These are phyloP conservation scores for Scaptomyza montana DNA, from an alignment of 1,140 invertebrate species.

Conservation along the genomic window DNA sequence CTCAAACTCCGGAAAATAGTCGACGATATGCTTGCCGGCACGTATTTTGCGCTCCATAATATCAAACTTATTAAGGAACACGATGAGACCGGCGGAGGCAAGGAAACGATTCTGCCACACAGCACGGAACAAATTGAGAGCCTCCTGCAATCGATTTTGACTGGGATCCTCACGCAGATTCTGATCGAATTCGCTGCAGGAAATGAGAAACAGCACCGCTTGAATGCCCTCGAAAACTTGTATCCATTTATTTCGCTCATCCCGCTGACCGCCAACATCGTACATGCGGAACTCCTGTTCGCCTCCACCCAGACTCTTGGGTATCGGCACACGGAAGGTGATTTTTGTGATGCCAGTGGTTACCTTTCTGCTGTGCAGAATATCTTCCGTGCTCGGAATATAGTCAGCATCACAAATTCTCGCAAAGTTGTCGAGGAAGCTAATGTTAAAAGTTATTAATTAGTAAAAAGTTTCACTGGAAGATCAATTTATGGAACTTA, in stretches of 20 bases:
- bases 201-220: constrained; percentile 91
- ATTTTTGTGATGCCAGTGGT: constrained; percentile 90
- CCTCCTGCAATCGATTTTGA: constrained; percentile 89
- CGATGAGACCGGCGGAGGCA: constrained; percentile 89
- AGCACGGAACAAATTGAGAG: constrained; percentile 89
- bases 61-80: constrained; percentile 94
- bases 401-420: constrained; percentile 86
- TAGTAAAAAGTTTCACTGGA: not conserved
- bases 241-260: constrained; percentile 93
- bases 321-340: constrained; percentile 88
- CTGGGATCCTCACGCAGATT: constrained; percentile 88
- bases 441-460: constrained; percentile 62
- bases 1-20: constrained; percentile 88
- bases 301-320: constrained; percentile 87
- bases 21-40: constrained; percentile 86
- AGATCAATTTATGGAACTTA: constrained; percentile 81
- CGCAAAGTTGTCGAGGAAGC: constrained; percentile 88
- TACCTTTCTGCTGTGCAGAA: constrained; percentile 88
- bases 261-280: constrained; percentile 92
- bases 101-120: constrained; percentile 92
- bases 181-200: constrained; percentile 91
- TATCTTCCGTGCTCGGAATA: constrained; percentile 88
- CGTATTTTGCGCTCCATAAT: constrained; percentile 89
- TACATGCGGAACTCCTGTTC: constrained; percentile 90
- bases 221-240: constrained; percentile 93